These are phyloP conservation scores for Elephas maximus DNA, from an alignment of 2,113 vertebrate species.

Conservation along the genomic window DNA sequence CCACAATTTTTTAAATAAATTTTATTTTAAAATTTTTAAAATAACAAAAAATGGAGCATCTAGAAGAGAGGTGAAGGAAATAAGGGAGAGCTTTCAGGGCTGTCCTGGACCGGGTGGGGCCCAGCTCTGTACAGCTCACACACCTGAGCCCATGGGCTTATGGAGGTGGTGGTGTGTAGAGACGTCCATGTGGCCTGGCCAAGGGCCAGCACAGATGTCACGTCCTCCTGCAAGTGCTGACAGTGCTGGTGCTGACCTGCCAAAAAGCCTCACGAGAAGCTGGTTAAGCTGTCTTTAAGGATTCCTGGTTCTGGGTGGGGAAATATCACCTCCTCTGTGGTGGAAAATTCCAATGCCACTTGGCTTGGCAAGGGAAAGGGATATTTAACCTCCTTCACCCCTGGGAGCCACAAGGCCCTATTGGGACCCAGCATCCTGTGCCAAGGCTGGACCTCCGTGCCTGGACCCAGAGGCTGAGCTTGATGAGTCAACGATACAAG, in stretches of 20 bases:
- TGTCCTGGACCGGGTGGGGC: background rate
- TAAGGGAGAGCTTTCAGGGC: background rate
- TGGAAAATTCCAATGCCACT: constrained; percentile 40
- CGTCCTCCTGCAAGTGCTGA: constrained; percentile 32
- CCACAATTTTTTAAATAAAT: background rate
- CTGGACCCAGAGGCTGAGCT: background rate
- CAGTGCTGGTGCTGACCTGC: background rate
- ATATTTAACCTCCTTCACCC: background rate
- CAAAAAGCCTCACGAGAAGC: constrained; percentile 58
- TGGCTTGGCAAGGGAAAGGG: background rate
- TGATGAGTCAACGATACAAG: background rate
- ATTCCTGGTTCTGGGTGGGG: background rate
- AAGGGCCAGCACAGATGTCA: constrained; percentile 57
- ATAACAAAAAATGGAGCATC: background rate
- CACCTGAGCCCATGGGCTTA: background rate
- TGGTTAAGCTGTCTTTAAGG: background rate
- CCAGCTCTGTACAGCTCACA: background rate
- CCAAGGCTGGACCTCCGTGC: background rate
- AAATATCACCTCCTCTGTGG: background rate
- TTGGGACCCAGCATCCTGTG: background rate
- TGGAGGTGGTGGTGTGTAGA: background rate
- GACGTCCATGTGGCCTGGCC: background rate
- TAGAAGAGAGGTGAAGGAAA: background rate
- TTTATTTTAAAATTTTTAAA: no score
- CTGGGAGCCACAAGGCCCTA: background rate